These are phyloP conservation scores for Sigmodon hispidus DNA, from an alignment of 2,113 vertebrate genomes.

Conservation along the genomic window DNA sequence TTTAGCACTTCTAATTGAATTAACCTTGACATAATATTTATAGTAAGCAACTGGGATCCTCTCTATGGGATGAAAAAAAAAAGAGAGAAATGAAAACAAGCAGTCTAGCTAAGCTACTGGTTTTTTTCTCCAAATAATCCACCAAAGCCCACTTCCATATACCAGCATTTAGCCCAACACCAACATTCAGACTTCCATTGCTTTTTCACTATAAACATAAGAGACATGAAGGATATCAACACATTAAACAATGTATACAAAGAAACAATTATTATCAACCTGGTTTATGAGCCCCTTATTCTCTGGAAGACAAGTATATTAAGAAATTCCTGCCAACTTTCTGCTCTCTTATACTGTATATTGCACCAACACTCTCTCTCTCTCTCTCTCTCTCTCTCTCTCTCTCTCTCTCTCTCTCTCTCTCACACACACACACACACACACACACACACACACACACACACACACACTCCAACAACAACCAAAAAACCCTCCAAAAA, in stretches of 20 bases:
- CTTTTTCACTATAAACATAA: not conserved
- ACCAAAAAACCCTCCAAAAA: not conserved
- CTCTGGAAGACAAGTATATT: not conserved
- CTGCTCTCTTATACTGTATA: not conserved
- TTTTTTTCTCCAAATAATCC: not conserved
- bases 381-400: no score
- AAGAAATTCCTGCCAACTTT: not conserved
- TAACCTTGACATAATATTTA: not conserved
- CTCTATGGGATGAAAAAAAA: not conserved
- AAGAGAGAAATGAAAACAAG: not conserved
- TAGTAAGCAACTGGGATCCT: not conserved
- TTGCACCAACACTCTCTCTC: rapidly evolving
- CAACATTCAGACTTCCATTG: not conserved
- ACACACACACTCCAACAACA: no score
- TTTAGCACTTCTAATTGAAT: not conserved
- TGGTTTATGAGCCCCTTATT: not conserved
- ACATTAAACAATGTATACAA: not conserved
- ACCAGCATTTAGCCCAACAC: not conserved
- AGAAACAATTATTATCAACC: not conserved
- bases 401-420: no score
- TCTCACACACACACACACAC: no score
- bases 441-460: no score
- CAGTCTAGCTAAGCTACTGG: not conserved
- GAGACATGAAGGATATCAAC: not conserved
- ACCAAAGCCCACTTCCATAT: not conserved